Evolutionary conservation across 2,797 vertebrate genomes (phyloP), one percentile per base, ranked within the genome.

Genomic region (Melanogrammus aeglefinus): DNA sequence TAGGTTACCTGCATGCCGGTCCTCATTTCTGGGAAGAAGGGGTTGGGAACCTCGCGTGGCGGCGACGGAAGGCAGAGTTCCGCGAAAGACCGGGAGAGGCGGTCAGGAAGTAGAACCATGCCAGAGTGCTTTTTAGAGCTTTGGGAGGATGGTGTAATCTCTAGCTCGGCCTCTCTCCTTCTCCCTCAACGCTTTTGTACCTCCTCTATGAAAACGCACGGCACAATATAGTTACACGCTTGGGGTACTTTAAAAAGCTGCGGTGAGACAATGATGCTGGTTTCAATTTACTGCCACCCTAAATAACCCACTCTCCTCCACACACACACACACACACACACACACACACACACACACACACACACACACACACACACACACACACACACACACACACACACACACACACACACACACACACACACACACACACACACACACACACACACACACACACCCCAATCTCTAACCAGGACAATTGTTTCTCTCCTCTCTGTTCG

Each of bases 271-370:
- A 63, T 63, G 51, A 63, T 63, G 18, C 51, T 63, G 51, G 21
- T 63, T 63, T 63, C 51, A 63, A 63, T 63, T 63, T 63, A 63
- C 51, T 63, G 51, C 36, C 36, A n/a, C 51, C 21, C n/a, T 63
- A 63, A 63, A 63, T 63, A 63, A 63, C 47, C 47, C 47, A 63
- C 21, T 63, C 51, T 63, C 51, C 6, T 7, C 51, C 51, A 9
- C 1, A 8, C 51, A 0, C 21, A 7, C 51, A 0, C 51, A 21
- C 47, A 4, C 47, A 51, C 47, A 21, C 47, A 51, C 47, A n/a
- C n/a, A n/a, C n/a, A n/a, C n/a, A n/a, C n/a, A n/a, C n/a, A n/a
- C n/a, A 21, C 47, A 51, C 44, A 16, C 44, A 51, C 44, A 16
- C 44, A 51, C 44, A 16, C 44, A 51, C 44, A 16, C 44, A 51